Evolutionary conservation across 1,140 invertebrate genomes (phyloP).

Genomic region (Leptonema lineaticorne): DNA sequence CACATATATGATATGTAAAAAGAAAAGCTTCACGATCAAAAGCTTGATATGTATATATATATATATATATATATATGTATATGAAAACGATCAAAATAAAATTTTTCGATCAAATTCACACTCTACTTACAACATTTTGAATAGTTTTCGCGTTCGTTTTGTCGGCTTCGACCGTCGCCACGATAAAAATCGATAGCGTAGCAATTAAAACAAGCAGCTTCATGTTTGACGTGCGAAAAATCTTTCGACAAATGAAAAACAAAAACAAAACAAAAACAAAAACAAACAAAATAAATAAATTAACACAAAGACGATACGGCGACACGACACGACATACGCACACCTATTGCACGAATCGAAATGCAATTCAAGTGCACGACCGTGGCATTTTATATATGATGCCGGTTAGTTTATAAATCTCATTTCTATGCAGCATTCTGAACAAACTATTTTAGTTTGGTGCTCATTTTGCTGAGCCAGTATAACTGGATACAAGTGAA

Average conservation of each 20-base stretch:
- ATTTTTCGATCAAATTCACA: no score
- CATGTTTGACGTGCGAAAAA: neutral
- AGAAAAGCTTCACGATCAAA: no score
- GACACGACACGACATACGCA: neutral
- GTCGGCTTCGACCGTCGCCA: neutral
- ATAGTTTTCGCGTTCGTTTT: neutral
- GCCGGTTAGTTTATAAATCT: conserved; percentile 16
- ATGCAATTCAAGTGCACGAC: conserved; percentile 32
- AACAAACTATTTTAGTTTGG: conserved; percentile 8
- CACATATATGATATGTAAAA: no score
- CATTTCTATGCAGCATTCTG: conserved; percentile 9
- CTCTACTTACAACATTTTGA: conserved; percentile 1
- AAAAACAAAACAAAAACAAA: neutral
- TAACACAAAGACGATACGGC: neutral
- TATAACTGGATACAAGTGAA: conserved; percentile 15
- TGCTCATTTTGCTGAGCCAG: neutral
- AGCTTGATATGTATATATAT: no score
- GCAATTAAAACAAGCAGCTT: neutral
- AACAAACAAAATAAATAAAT: neutral
- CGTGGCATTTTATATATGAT: conserved; percentile 36
- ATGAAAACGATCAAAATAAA: no score
- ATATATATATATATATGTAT: no score
- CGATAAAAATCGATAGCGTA: neutral
- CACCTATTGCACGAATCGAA: conserved; percentile 24
- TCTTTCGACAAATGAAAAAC: neutral